A percentile compares a stretch with the other conserved stretches of the same genome.
phyloP scores from a whole-genome alignment of 2,113 vertebrate genomes.

The Chlamydotis undulata region DNA sequence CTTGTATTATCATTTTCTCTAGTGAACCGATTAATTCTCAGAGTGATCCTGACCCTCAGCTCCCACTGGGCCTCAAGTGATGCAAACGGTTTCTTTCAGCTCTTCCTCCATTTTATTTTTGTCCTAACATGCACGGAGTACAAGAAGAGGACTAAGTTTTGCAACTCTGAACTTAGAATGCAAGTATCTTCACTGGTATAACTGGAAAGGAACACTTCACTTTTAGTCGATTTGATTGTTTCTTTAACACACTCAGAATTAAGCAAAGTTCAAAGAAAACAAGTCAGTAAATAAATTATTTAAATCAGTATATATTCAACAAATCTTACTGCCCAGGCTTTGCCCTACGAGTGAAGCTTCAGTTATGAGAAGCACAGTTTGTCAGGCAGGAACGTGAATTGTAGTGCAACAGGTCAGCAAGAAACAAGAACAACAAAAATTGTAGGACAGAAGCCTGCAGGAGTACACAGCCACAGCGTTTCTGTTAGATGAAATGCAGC shows the following conservation, averaged over 20 bases:
- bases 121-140: background rate
- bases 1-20: background rate
- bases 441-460: background rate
- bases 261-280: background rate
- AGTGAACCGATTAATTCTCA: conserved; percentile 22
- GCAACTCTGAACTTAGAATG: background rate
- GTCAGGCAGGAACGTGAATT: background rate
- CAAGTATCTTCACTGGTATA: background rate
- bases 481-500: background rate
- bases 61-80: conserved; percentile 8
- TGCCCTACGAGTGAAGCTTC: background rate
- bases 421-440: background rate
- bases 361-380: background rate
- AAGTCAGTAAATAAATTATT: background rate
- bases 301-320: background rate
- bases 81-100: conserved; percentile 21
- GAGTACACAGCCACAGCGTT: background rate
- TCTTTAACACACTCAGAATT: background rate
- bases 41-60: conserved; percentile 1
- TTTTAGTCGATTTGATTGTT: background rate
- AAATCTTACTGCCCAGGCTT: conserved; percentile 1
- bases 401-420: background rate
- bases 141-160: background rate
- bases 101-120: conserved; percentile 42
- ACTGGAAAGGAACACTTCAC: conserved; percentile 14